Percentiles rank a stretch among this genome's conserved stretches.
These are phyloP conservation scores for Allobates femoralis DNA, from an alignment of 2,797 vertebrate genomes.

Conservation along the genomic window DNA sequence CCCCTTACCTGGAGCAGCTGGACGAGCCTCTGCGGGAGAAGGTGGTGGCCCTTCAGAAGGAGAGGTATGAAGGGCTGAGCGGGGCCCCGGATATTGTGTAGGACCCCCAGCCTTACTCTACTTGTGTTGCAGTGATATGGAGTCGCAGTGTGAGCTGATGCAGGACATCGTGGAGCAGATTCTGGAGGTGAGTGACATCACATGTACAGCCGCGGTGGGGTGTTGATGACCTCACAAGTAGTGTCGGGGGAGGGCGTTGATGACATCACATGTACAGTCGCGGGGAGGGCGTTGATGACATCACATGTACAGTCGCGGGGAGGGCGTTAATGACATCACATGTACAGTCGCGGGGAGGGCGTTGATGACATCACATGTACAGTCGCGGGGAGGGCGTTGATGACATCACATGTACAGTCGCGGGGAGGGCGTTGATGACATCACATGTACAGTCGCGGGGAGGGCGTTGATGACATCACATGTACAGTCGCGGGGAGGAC, in stretches of 20 bases:
- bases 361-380: background rate
- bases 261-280: background rate
- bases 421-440: too few relatives aligned
- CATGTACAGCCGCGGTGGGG: background rate
- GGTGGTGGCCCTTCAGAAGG: slow-evolving; percentile 92
- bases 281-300: too few relatives aligned
- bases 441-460: background rate
- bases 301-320: background rate
- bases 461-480: too few relatives aligned
- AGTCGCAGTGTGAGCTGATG: slow-evolving; percentile 96
- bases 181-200: slow-evolving; percentile 85
- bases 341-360: background rate
- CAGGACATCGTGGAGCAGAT: slow-evolving; percentile 98
- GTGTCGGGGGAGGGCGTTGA: too few relatives aligned
- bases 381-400: rapidly evolving
- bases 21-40: slow-evolving; percentile 93
- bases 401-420: background rate
- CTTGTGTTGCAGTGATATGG: slow-evolving; percentile 84
- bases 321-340: slow-evolving; percentile 76
- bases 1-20: slow-evolving; percentile 91
- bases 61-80: slow-evolving; percentile 76
- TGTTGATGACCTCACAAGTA: too few relatives aligned
- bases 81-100: background rate
- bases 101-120: too few relatives aligned
- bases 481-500: slow-evolving; percentile 71